These are phyloP conservation scores for Malthinus flaveolus DNA, from an alignment of 2,888 invertebrate genomes.

Conservation along the genomic window DNA sequence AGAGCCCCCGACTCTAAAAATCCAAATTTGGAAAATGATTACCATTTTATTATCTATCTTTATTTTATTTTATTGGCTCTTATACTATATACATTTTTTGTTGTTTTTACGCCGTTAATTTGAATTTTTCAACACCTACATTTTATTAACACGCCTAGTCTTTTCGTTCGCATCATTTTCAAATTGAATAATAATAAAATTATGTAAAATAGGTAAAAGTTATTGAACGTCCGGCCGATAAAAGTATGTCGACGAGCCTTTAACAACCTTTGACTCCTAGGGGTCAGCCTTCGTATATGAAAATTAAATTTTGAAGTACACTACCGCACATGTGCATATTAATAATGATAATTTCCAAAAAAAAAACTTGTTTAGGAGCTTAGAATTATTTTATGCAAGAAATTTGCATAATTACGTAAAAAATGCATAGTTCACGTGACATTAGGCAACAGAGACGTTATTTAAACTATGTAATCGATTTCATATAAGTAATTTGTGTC, in stretches of 20 bases:
- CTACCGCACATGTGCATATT: no score
- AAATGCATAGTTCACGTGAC: no score
- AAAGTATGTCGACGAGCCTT: slow-evolving; percentile 29
- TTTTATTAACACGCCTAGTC: slow-evolving; percentile 8
- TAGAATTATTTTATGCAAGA: no score
- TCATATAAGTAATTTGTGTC: no score
- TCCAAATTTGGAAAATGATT: no score
- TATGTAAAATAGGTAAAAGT: slow-evolving; percentile 31
- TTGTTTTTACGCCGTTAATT: slow-evolving; percentile 2
- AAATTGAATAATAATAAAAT: slow-evolving; percentile 25
- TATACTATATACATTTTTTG: not conserved
- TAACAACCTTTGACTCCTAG: slow-evolving; percentile 30
- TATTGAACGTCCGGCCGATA: slow-evolving; percentile 20
- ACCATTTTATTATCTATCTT: no score
- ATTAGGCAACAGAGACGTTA: no score
- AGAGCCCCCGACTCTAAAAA: no score
- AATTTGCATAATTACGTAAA: no score
- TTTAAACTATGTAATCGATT: no score
- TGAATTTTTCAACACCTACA: slow-evolving; percentile 9
- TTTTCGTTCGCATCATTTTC: slow-evolving; percentile 4
- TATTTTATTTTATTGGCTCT: not conserved
- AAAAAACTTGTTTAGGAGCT: no score
- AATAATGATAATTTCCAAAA: no score
- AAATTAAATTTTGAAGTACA: slow-evolving; percentile 7
- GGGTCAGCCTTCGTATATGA: slow-evolving; percentile 28